These are phyloP conservation scores for Chamaetylas fuelleborni DNA, from an alignment of 2,113 vertebrate species.

Conservation along the genomic window DNA sequence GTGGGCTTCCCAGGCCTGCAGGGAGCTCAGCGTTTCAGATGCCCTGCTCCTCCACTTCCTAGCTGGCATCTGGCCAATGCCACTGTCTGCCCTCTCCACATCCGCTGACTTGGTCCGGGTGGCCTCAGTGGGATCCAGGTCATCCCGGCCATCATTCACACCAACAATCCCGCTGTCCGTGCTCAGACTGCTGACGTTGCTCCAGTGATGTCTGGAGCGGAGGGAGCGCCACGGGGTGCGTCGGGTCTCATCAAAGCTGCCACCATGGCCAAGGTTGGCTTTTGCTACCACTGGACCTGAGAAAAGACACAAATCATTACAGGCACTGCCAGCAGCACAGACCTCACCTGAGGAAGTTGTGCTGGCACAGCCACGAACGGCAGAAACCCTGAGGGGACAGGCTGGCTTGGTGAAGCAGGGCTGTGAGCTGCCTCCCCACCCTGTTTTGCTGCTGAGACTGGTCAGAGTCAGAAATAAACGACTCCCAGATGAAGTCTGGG, in stretches of 20 bases:
- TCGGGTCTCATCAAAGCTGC: slow-evolving; percentile 73
- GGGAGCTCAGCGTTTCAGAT: slow-evolving; percentile 61
- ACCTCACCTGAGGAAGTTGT: background rate
- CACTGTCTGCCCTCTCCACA: slow-evolving; percentile 86
- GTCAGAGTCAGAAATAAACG: background rate
- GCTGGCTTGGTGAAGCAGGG: background rate
- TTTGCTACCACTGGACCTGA: slow-evolving; percentile 65
- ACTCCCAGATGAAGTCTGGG: background rate
- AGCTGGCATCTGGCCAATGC: slow-evolving; percentile 82
- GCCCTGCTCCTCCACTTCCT: slow-evolving; percentile 83
- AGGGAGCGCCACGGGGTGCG: background rate
- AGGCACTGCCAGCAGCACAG: background rate
- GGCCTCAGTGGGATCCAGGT: slow-evolving; percentile 71
- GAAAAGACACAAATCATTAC: background rate
- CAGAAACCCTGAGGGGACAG: background rate
- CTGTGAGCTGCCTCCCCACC: background rate
- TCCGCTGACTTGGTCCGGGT: slow-evolving; percentile 68
- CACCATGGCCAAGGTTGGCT: slow-evolving; percentile 70
- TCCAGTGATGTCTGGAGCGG: slow-evolving; percentile 83
- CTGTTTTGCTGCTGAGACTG: background rate
- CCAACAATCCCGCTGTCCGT: slow-evolving; percentile 88
- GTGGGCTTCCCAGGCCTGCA: slow-evolving; percentile 82
- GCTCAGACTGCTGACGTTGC: slow-evolving; percentile 89
- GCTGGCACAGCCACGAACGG: background rate
- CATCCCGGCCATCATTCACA: slow-evolving; percentile 74